These are phyloP conservation scores for Eristalis pertinax DNA, from an alignment of 2,888 invertebrate genomes.

Conservation along the genomic window DNA sequence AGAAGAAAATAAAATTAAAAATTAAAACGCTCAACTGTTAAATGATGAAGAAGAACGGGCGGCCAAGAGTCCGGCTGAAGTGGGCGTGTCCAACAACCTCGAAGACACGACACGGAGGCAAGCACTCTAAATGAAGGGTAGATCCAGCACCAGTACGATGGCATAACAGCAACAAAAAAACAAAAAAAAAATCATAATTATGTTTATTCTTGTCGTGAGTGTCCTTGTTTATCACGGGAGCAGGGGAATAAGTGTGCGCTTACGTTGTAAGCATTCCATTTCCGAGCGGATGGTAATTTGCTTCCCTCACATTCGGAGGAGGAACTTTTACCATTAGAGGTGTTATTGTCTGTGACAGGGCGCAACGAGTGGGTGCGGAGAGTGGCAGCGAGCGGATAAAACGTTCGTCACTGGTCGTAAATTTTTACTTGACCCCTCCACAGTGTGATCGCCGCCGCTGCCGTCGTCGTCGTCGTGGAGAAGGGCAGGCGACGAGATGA, in stretches of 20 bases:
- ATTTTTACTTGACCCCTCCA: constrained; percentile 63
- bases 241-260: constrained; percentile 4
- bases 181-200: constrained; percentile 47
- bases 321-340: constrained; percentile 61
- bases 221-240: constrained; percentile 3
- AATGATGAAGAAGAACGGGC: constrained; percentile 53
- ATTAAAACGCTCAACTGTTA: constrained; percentile 43
- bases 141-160: constrained; percentile 8
- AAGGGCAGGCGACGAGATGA: background rate
- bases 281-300: constrained; percentile 61
- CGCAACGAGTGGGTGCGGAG: background rate
- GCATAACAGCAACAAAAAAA: constrained; percentile 13
- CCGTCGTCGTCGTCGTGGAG: background rate
- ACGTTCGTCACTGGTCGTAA: constrained; percentile 65
- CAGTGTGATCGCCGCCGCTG: background rate
- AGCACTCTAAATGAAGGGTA: background rate
- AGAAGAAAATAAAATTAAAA: constrained; percentile 47
- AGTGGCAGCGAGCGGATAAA: constrained; percentile 26
- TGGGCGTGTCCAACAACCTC: constrained; percentile 13
- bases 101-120: constrained; percentile 1
- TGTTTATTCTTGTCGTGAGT: constrained; percentile 28
- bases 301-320: constrained; percentile 30
- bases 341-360: constrained; percentile 65
- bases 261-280: constrained; percentile 52
- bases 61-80: background rate